phyloP scores from a whole-genome alignment of 2,888 invertebrate species.

The Nephrocerus scutellatus region DNA sequence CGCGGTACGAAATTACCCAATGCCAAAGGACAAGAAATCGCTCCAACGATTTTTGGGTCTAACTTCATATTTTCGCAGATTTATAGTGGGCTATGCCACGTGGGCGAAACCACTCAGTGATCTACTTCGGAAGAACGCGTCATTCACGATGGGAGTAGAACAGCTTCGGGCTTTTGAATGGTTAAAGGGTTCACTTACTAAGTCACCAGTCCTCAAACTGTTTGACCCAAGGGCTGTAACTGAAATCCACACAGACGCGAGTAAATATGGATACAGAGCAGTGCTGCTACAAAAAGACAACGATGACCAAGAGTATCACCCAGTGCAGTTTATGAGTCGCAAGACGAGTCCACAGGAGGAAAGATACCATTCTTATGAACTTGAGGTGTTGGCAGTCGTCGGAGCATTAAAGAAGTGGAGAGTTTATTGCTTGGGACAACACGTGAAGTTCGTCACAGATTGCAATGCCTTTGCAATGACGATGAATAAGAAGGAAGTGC shows the following conservation, averaged over 20 bases:
- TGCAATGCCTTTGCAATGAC: conserved; percentile 34
- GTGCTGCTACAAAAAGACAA: conserved; percentile 17
- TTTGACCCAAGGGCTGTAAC: conserved; percentile 16
- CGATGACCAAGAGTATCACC: conserved; percentile 14
- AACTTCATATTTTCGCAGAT: conserved; percentile 17
- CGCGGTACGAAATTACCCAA: conserved; percentile 13
- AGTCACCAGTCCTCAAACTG: conserved; percentile 16
- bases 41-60: conserved; percentile 16
- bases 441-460: conserved; percentile 33
- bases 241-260: conserved; percentile 23
- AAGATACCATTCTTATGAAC: conserved; percentile 23
- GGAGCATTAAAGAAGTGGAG: conserved; percentile 22
- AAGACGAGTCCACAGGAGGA: conserved; percentile 17
- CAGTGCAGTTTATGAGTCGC: conserved; percentile 19
- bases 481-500: conserved; percentile 29
- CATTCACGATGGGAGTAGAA: conserved; percentile 13
- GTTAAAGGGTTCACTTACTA: conserved; percentile 13
- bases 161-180: conserved; percentile 11
- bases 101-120: conserved; percentile 37
- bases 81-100: conserved; percentile 18
- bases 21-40: conserved; percentile 7
- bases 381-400: conserved; percentile 21
- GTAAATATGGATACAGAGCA: conserved; percentile 18
- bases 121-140: conserved; percentile 13
- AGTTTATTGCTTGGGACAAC: conserved; percentile 29